Base-by-base conservation (phyloP, 2,888 invertebrate genomes). In the Hermaeophaga mercurialis region DNA sequence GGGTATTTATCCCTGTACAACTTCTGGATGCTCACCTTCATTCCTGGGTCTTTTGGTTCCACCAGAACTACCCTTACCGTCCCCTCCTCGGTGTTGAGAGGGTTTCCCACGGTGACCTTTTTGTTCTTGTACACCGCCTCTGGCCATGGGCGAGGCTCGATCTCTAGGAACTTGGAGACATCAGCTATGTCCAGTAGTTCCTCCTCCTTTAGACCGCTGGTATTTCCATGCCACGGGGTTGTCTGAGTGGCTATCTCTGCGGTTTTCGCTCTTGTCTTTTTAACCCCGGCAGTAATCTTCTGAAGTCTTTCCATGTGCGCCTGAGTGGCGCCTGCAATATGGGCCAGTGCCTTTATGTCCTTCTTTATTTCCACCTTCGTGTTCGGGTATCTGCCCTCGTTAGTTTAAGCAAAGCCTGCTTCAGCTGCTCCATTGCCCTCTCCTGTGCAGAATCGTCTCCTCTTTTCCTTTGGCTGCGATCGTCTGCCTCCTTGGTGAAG, bases 1-100 rank as follows among this genome's bases (percentile, higher is more conserved):
- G 19, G 44, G 9, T 14, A 44, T 26, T 19, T 45, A 1, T 45
- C 45, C 28, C 18, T 45, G 33, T n/a, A 28, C 26, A 31, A 1
- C 18, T 11, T 31, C n/a, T 45, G 45, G 3, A 28, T 31, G 9
- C 33, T 31, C 1, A 15, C 1, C 1, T 11, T 31, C 28, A 31
- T 18, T 1, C 9, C 33, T 1, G 1, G 12, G 8, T 45, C 45
- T n/a, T 45, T 8, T 1, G 44, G 44, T 11, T 44, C 44, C 8
- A 19, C 7, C 2, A 44, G 12, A 3, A 26, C 26, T 2, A 44
- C 44, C 14, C 14, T 24, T 1, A 24, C 24, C 9, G 9, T 19
- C 3, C 5, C 0, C 1, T 44, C 44, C 8, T 7, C 14, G 1
- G 44, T n/a, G 3, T 2, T n/a, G 6, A 44, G 1, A 11, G 44